Evolutionary conservation across 2,888 invertebrate genomes (phyloP).

Genomic region (Drosophila mettleri): DNA sequence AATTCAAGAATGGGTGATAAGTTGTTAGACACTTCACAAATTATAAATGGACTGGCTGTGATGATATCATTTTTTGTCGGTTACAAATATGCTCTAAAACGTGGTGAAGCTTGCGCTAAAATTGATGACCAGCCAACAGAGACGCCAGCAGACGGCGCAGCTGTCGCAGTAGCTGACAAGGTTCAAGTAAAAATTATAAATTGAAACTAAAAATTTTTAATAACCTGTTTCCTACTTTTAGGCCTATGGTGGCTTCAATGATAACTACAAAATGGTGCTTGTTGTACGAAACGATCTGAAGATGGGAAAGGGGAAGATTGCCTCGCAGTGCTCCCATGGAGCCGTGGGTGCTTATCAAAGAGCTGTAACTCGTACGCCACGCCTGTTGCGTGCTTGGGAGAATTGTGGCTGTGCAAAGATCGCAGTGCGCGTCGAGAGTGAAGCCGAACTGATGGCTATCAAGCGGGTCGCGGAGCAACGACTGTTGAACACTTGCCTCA

Average conservation of each 20-base stretch:
- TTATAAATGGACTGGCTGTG: slow-evolving; percentile 84
- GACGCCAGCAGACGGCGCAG: slow-evolving; percentile 28
- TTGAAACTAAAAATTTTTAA: neutral
- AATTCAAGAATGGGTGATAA: slow-evolving; percentile 77
- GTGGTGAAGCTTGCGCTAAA: slow-evolving; percentile 70
- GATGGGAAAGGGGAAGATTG: slow-evolving; percentile 98
- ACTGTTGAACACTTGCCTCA: slow-evolving; percentile 90
- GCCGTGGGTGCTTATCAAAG: slow-evolving; percentile 94
- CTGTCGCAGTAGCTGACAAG: slow-evolving; percentile 54
- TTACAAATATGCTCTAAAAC: slow-evolving; percentile 84
- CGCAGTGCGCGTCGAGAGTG: slow-evolving; percentile 92
- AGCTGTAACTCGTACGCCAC: slow-evolving; percentile 87
- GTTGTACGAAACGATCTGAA: slow-evolving; percentile 95
- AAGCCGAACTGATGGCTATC: slow-evolving; percentile 90
- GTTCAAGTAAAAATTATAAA: slow-evolving; percentile 33
- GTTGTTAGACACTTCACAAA: slow-evolving; percentile 82
- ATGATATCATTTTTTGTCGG: slow-evolving; percentile 85
- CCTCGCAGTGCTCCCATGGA: slow-evolving; percentile 98
- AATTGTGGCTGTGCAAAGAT: slow-evolving; percentile 94
- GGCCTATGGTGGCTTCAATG: slow-evolving; percentile 81
- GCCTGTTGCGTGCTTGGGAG: slow-evolving; percentile 87
- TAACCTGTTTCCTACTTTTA: slow-evolving; percentile 27
- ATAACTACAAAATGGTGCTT: slow-evolving; percentile 92
- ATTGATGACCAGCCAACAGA: slow-evolving; percentile 39
- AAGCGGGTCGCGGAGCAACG: slow-evolving; percentile 89